These are phyloP conservation scores for Eumacrocentrus americanus DNA, from an alignment of 2,888 invertebrate species.

Conservation along the genomic window DNA sequence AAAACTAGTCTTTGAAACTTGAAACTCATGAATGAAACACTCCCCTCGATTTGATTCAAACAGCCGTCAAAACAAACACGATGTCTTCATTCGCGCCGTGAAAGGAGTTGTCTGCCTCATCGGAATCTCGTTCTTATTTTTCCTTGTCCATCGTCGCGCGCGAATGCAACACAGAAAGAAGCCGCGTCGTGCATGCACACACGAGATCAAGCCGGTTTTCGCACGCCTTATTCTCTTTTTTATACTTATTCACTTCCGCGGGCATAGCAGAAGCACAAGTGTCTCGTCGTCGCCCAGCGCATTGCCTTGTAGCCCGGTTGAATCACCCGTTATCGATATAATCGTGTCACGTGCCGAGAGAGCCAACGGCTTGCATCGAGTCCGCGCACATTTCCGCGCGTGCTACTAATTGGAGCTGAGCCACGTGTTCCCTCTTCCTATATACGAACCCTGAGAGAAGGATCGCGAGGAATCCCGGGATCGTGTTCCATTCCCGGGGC, in stretches of 20 bases:
- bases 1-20: too few relatives aligned
- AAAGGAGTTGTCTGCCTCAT: not conserved
- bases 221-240: not conserved
- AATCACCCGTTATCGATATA: constrained; percentile 33
- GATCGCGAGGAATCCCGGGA: constrained; percentile 29
- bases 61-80: too few relatives aligned
- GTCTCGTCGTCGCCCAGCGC: not conserved
- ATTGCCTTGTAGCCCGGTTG: constrained; percentile 33
- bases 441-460: constrained; percentile 6
- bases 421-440: constrained; percentile 24
- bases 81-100: too few relatives aligned
- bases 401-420: constrained; percentile 31
- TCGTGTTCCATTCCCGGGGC: constrained; percentile 23
- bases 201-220: not conserved
- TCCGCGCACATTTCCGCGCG: constrained; percentile 30
- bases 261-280: constrained; percentile 12
- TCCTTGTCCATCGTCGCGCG: not conserved
- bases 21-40: too few relatives aligned
- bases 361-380: constrained; percentile 8
- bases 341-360: constrained; percentile 36
- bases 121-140: constrained; percentile 11
- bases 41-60: too few relatives aligned
- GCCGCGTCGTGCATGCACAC: too few relatives aligned
- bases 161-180: not conserved
- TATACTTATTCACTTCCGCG: not conserved